phyloP scores from a whole-genome alignment of 1,140 invertebrate genomes.

The Andricus grossulariae region DNA sequence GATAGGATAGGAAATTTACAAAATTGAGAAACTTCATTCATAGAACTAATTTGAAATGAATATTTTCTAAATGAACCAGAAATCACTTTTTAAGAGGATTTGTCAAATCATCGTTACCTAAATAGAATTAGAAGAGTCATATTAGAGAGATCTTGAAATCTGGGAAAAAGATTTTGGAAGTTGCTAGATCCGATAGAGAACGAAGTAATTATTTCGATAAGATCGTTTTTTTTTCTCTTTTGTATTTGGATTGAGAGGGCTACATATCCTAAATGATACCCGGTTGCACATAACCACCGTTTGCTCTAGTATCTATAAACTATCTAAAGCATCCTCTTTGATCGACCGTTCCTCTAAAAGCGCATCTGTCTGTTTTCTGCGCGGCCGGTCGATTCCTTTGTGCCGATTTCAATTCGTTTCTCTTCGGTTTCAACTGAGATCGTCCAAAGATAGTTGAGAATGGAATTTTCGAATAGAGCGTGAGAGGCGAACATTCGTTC shows the following conservation, averaged over 20 bases:
- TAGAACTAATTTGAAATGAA: too few species aligned
- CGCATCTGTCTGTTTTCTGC: slow-evolving; percentile 68
- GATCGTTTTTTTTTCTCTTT: slow-evolving; percentile 52
- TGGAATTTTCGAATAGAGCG: neutral
- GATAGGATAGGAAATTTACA: too few species aligned
- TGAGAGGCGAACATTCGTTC: slow-evolving; percentile 2
- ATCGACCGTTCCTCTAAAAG: slow-evolving; percentile 64
- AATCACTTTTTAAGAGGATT: too few species aligned
- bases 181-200: slow-evolving; percentile 43
- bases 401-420: slow-evolving; percentile 59
- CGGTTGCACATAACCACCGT: slow-evolving; percentile 38
- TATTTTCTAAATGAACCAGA: too few species aligned
- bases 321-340: slow-evolving; percentile 51
- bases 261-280: slow-evolving; percentile 49
- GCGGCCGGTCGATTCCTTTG: slow-evolving; percentile 61
- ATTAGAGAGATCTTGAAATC: neutral
- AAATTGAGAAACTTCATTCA: too few species aligned
- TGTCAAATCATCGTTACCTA: too few species aligned
- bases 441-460: slow-evolving; percentile 32
- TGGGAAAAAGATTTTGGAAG: neutral
- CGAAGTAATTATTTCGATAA: slow-evolving; percentile 64
- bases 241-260: slow-evolving; percentile 49
- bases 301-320: slow-evolving; percentile 52
- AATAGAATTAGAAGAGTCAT: too few species aligned
- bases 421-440: slow-evolving; percentile 44